Percentiles rank a stretch among this genome's conserved stretches.
Evolutionary conservation across 2,888 invertebrate species (phyloP).

Genomic region (Poecilobothrus nobilitatus): DNA sequence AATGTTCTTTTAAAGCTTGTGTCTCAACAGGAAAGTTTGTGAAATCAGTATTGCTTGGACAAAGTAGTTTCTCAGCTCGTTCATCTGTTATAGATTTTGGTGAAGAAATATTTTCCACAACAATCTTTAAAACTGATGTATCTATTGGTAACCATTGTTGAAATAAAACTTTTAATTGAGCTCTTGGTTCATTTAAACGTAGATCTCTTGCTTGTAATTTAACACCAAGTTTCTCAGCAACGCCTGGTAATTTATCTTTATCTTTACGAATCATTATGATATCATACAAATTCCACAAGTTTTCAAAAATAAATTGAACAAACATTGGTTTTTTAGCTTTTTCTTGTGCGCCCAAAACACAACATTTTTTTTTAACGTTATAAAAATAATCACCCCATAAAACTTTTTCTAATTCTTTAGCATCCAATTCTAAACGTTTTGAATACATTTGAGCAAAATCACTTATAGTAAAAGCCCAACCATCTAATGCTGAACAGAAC

Average conservation of each 20-base stretch:
- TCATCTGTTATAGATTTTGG: conserved; percentile 66
- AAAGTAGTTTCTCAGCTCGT: conserved; percentile 75
- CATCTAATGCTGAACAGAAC: conserved; percentile 92
- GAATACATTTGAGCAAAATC: conserved; percentile 74
- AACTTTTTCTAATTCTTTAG: conserved; percentile 63
- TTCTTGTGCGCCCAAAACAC: conserved; percentile 80
- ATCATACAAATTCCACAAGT: conserved; percentile 84
- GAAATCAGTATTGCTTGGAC: conserved; percentile 60
- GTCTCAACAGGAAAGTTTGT: conserved; percentile 60
- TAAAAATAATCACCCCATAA: conserved; percentile 94
- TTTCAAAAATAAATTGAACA: conserved; percentile 83
- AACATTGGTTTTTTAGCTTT: conserved; percentile 90
- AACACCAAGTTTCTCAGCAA: conserved; percentile 69
- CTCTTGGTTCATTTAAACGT: conserved; percentile 65
- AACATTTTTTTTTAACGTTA: conserved; percentile 72
- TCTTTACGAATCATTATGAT: conserved; percentile 67
- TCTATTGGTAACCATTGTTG: conserved; percentile 88
- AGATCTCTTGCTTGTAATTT: conserved; percentile 68
- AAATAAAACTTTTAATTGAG: conserved; percentile 72
- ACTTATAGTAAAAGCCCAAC: conserved; percentile 72
- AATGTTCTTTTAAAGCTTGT: conserved; percentile 59
- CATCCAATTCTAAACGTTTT: conserved; percentile 53
- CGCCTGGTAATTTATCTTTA: conserved; percentile 55
- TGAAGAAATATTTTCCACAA: conserved; percentile 70
- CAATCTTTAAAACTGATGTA: conserved; percentile 69